A percentile compares a stretch with the other conserved stretches of the same genome.
Conservation (phyloP, 1,140 invertebrate genomes). For the Drosophila miranda region DNA sequence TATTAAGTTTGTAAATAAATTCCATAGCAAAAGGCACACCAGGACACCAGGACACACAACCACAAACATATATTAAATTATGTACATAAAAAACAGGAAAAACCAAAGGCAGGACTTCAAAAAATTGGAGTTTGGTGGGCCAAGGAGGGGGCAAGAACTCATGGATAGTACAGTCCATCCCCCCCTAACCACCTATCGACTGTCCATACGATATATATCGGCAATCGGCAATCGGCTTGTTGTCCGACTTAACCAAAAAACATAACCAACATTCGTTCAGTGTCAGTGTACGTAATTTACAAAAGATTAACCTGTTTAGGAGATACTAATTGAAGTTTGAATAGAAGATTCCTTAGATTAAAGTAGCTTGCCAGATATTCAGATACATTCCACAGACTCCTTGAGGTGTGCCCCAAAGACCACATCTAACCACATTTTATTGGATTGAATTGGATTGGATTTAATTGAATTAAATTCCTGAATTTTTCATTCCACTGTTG, state of each 20-base stretch:
- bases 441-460: background rate
- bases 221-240: too few species aligned
- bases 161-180: background rate
- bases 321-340: slow-evolving; percentile 60
- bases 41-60: slow-evolving; percentile 7
- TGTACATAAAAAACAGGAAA: slow-evolving; percentile 62
- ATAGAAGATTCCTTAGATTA: slow-evolving; percentile 67
- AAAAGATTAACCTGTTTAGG: slow-evolving; percentile 50
- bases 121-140: slow-evolving; percentile 25
- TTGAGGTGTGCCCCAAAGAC: slow-evolving; percentile 49
- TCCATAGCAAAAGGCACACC: slow-evolving; percentile 62
- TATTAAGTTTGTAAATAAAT: slow-evolving; percentile 76
- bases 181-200: slow-evolving; percentile 31
- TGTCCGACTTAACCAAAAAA: background rate
- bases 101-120: slow-evolving; percentile 50
- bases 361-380: slow-evolving; percentile 7
- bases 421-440: background rate
- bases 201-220: slow-evolving; percentile 36
- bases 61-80: slow-evolving; percentile 43
- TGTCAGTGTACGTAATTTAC: slow-evolving; percentile 54
- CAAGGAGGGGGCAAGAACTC: slow-evolving; percentile 22
- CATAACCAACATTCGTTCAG: slow-evolving; percentile 43
- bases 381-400: slow-evolving; percentile 49
- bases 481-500: slow-evolving; percentile 59
- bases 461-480: slow-evolving; percentile 1